Conservation (phyloP, 2,888 invertebrate genomes). For the Hyles lineata region DNA sequence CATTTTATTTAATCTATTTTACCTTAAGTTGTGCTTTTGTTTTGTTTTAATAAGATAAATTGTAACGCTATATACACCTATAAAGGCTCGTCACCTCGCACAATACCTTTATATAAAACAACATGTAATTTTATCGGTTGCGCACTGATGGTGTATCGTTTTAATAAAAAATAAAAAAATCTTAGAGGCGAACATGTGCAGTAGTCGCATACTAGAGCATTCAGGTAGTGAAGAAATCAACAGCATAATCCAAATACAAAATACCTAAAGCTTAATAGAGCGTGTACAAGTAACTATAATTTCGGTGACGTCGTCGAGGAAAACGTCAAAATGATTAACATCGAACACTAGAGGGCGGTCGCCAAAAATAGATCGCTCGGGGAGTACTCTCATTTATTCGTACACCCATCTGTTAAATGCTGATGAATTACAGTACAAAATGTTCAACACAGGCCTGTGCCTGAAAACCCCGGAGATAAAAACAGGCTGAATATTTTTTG, state of each 20-base stretch:
- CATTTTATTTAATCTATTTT: too few relatives aligned
- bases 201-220: too few relatives aligned
- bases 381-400: neutral
- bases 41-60: too few relatives aligned
- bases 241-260: neutral
- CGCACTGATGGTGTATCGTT: too few relatives aligned
- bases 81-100: too few relatives aligned
- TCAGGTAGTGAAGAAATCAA: too few relatives aligned
- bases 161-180: too few relatives aligned
- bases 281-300: neutral
- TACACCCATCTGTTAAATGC: constrained; percentile 2
- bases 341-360: neutral
- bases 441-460: neutral
- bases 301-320: neutral
- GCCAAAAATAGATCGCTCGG: constrained; percentile 14
- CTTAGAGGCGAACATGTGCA: too few relatives aligned
- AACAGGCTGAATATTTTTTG: neutral
- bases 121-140: too few relatives aligned
- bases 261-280: neutral
- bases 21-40: too few relatives aligned
- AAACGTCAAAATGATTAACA: constrained; percentile 18
- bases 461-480: neutral
- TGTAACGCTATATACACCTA: too few relatives aligned
- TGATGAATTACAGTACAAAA: constrained; percentile 9
- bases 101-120: too few relatives aligned